phyloP scores from a whole-genome alignment of 2,113 vertebrate genomes.

The Ochotona curzoniae region DNA sequence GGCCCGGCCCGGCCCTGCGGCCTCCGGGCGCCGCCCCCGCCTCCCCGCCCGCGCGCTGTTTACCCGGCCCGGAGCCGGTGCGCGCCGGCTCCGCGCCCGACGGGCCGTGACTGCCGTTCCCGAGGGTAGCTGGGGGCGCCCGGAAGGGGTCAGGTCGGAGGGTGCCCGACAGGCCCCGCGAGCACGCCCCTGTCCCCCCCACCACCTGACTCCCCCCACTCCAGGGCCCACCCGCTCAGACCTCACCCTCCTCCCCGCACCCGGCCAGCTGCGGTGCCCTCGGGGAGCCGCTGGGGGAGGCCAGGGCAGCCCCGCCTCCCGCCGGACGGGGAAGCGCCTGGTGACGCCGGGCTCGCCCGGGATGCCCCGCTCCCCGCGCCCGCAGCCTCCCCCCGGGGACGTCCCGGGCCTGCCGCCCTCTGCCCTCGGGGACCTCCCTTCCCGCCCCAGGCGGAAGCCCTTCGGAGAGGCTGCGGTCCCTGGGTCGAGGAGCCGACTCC shows the following conservation, averaged over 20 bases:
- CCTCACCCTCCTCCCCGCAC: background rate
- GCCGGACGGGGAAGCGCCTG: constrained; percentile 56
- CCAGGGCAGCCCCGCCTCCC: constrained; percentile 59
- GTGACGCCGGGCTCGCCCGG: constrained; percentile 56
- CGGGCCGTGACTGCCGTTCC: background rate
- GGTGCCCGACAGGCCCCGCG: background rate
- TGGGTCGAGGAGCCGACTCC: background rate
- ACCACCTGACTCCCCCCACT: background rate
- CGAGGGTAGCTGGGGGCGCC: background rate
- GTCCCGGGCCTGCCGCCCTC: constrained; percentile 41
- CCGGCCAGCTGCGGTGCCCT: background rate
- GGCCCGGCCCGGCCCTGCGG: background rate
- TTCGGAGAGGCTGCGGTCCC: constrained; percentile 4
- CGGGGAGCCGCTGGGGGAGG: background rate
- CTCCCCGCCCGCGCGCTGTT: constrained; percentile 61
- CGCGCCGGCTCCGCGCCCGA: background rate
- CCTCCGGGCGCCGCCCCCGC: background rate
- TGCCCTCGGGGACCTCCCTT: constrained; percentile 68
- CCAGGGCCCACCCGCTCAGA: background rate
- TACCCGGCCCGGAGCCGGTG: background rate
- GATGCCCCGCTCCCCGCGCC: constrained; percentile 37
- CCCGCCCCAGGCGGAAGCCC: constrained; percentile 16
- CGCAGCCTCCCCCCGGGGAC: constrained; percentile 17
- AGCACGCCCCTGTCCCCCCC: background rate
- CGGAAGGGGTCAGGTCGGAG: background rate